A percentile compares a stretch with the other conserved stretches of the same genome.
Evolutionary conservation across 2,888 invertebrate species (phyloP).

Genomic region (Serrognathus titanus): DNA sequence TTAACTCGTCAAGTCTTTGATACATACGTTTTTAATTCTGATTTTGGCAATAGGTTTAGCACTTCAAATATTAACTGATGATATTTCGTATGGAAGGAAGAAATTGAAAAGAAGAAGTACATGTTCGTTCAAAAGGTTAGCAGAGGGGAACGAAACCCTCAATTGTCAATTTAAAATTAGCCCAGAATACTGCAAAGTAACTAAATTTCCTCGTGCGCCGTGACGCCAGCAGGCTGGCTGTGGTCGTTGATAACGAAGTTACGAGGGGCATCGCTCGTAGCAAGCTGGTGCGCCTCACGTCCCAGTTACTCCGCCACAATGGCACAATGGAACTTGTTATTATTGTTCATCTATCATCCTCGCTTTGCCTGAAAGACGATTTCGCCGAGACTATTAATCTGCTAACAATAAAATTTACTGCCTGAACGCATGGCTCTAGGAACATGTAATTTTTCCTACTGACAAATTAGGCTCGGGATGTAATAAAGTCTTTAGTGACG

Average conservation of each 20-base stretch:
- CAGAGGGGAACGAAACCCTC: conserved; percentile 8
- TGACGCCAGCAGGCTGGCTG: conserved; percentile 17
- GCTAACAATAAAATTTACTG: not conserved
- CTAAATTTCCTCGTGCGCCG: conserved; percentile 21
- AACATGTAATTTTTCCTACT: too few relatives aligned
- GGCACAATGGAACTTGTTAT: conserved; percentile 3
- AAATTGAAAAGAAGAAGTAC: not conserved
- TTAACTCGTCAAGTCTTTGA: too few relatives aligned
- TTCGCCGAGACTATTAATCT: conserved; percentile 1
- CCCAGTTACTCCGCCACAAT: not conserved
- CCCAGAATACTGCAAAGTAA: conserved; percentile 17
- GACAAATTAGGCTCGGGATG: too few relatives aligned
- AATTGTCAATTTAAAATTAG: conserved; percentile 15
- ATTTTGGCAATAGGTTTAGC: too few relatives aligned
- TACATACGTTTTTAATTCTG: too few relatives aligned
- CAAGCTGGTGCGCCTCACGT: conserved; percentile 16
- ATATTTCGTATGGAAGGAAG: too few relatives aligned
- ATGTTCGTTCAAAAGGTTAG: not conserved
- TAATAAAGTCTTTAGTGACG: too few relatives aligned
- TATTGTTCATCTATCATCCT: conserved; percentile 1
- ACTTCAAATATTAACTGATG: too few relatives aligned
- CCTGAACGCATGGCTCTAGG: not conserved
- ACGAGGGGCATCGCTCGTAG: conserved; percentile 18
- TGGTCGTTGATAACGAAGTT: conserved; percentile 24
- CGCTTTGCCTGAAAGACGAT: not conserved